Percentiles rank a stretch among this genome's conserved stretches.
Evolutionary conservation across 1,140 invertebrate genomes (phyloP).

Genomic region (Trichomalopsis sarcophagae): DNA sequence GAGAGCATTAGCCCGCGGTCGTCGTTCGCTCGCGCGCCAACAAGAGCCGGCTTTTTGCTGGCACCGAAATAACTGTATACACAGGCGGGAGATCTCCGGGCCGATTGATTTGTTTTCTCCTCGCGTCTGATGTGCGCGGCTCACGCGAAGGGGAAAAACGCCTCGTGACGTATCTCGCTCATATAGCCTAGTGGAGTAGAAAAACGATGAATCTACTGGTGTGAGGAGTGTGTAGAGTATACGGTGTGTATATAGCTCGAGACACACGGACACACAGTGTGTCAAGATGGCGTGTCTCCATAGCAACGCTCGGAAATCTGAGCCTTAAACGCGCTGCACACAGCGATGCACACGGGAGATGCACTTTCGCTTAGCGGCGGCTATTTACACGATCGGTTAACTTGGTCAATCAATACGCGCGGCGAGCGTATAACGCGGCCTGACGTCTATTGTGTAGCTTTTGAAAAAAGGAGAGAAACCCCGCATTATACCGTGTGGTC

Average conservation of each 20-base stretch:
- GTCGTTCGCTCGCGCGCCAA: background rate
- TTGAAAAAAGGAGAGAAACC: background rate
- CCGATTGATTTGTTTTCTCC: too few species aligned
- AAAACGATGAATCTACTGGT: background rate
- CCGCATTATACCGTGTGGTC: too few species aligned
- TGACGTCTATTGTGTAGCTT: background rate
- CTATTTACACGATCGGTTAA: slow-evolving; percentile 1
- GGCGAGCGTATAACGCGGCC: too few species aligned
- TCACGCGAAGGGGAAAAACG: too few species aligned
- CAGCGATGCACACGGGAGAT: background rate
- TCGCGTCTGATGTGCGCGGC: too few species aligned
- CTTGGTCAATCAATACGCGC: background rate
- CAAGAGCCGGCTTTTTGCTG: background rate
- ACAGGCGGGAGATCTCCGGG: too few species aligned
- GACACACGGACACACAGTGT: slow-evolving; percentile 53
- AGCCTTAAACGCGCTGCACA: slow-evolving; percentile 24
- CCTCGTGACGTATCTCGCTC: too few species aligned
- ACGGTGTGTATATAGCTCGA: background rate
- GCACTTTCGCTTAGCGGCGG: background rate
- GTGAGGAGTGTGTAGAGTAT: background rate
- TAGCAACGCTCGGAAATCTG: slow-evolving; percentile 60
- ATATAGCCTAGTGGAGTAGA: too few species aligned
- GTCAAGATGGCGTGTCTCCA: slow-evolving; percentile 69
- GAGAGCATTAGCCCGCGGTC: background rate
- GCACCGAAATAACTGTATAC: background rate